phyloP scores from a whole-genome alignment of 2,888 invertebrate species.

The Netelia fuscicornis region DNA sequence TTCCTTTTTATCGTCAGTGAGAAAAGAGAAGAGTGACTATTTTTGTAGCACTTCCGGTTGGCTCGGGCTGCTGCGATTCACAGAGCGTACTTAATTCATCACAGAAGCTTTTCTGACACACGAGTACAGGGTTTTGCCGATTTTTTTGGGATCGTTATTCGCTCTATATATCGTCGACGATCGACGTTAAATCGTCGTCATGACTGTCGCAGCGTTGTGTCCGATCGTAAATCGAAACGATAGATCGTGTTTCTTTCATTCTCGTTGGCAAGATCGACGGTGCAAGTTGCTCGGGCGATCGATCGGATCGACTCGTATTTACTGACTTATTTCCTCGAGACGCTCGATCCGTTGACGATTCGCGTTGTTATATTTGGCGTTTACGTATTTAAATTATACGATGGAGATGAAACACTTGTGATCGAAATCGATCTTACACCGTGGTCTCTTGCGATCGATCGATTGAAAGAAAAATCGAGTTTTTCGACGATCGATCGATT shows the following conservation, averaged over 20 bases:
- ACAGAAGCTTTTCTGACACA: slow-evolving; percentile 78
- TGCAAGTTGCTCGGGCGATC: slow-evolving; percentile 41
- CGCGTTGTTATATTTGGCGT: slow-evolving; percentile 51
- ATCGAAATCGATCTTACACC: not conserved
- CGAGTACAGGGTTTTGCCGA: slow-evolving; percentile 41
- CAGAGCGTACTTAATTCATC: slow-evolving; percentile 77
- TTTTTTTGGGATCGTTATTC: not conserved
- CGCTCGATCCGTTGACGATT: slow-evolving; percentile 18
- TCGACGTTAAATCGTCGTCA: slow-evolving; percentile 4
- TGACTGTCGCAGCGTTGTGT: not conserved
- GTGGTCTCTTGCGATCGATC: slow-evolving; percentile 1
- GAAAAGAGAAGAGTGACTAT: slow-evolving; percentile 5
- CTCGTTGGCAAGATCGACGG: slow-evolving; percentile 43
- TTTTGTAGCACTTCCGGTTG: slow-evolving; percentile 67
- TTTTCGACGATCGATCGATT: slow-evolving; percentile 8
- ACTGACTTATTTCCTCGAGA: slow-evolving; percentile 52
- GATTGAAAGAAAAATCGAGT: slow-evolving; percentile 27
- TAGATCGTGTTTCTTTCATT: slow-evolving; percentile 28
- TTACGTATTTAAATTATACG: not conserved
- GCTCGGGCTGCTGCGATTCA: slow-evolving; percentile 80
- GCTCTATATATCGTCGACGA: not conserved
- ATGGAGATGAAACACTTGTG: too few species aligned
- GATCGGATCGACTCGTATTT: slow-evolving; percentile 50
- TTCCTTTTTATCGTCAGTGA: not conserved
- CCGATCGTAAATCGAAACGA: slow-evolving; percentile 42